Evolutionary conservation across 2,888 invertebrate species (phyloP), one percentile per base, ranked within the genome.

Genomic region (Peribatodes rhomboidaria): DNA sequence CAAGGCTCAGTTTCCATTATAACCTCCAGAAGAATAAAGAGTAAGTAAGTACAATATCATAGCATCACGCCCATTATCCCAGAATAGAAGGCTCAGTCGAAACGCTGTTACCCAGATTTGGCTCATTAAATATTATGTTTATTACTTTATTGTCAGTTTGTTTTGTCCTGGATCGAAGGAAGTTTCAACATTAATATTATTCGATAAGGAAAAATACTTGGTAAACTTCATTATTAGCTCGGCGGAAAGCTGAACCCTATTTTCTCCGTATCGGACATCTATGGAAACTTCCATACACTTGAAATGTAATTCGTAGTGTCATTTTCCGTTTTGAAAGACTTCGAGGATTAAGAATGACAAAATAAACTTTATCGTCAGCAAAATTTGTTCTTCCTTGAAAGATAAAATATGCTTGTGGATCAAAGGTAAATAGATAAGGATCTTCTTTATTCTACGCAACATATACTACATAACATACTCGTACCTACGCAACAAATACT

Each of bases 61-160:
- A 16, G 44, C 35, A 44, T 56, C 33, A 44, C 16, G 13, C 20
- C 27, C 27, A 49, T 55, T 59, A 64, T 56, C 37, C 37, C 37
- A 44, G 55, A 49, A 64, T 55, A 55, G 50, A 46, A 65, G 37
- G 55, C 44, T 44, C 50, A 42, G 55, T 49, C 11, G 50, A 55
- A 50, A 46, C 46, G 41, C 50, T 35, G 61, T 52, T 61, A 46
- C 52, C 60, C 70, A 52, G 71, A 69, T 70, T 65, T 63, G 67
- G 65, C 52, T 63, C 71, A 72, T 70, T 52, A 68, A 72, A 64
- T 67, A 39, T 50, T 70, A 63, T 62, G 58, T 70, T 75, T 74
- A 68, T 70, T 61, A 22, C 64, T 66, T 50, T 68, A 69, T 67
- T 72, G 69, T 68, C 65, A 68, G 63, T 71, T 76, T 75, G 73